These are phyloP conservation scores for Cariama cristata DNA, from an alignment of 2,113 vertebrate genomes.

Conservation along the genomic window DNA sequence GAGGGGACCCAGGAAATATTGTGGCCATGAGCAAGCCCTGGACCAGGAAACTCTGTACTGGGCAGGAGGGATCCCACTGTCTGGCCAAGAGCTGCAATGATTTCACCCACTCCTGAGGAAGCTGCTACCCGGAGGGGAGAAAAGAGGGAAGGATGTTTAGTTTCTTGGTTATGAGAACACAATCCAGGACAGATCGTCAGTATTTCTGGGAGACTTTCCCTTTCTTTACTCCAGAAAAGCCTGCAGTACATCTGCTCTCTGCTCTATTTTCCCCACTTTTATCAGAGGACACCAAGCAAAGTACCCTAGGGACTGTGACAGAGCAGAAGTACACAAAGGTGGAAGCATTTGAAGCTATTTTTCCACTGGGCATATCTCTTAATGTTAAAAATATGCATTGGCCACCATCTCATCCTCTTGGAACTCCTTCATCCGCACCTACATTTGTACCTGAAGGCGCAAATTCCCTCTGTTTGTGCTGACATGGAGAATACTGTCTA, in stretches of 20 bases:
- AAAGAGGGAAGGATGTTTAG: neutral
- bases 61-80: neutral
- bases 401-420: neutral
- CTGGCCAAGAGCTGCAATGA: neutral
- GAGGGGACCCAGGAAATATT: neutral
- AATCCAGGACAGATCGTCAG: neutral
- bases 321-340: neutral
- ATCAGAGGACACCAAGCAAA: neutral
- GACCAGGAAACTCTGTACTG: neutral
- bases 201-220: neutral
- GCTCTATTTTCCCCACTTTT: neutral
- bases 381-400: neutral
- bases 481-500: neutral
- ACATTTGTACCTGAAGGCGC: neutral
- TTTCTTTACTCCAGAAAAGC: neutral
- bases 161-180: neutral
- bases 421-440: neutral
- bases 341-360: neutral
- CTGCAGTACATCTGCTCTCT: neutral
- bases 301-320: rapidly evolving
- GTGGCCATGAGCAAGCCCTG: neutral
- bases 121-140: neutral
- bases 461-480: neutral
- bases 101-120: neutral
- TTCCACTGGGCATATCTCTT: neutral